These are phyloP conservation scores for Tretioscincus oriximinensis DNA, from an alignment of 2,113 vertebrate genomes.

Conservation along the genomic window DNA sequence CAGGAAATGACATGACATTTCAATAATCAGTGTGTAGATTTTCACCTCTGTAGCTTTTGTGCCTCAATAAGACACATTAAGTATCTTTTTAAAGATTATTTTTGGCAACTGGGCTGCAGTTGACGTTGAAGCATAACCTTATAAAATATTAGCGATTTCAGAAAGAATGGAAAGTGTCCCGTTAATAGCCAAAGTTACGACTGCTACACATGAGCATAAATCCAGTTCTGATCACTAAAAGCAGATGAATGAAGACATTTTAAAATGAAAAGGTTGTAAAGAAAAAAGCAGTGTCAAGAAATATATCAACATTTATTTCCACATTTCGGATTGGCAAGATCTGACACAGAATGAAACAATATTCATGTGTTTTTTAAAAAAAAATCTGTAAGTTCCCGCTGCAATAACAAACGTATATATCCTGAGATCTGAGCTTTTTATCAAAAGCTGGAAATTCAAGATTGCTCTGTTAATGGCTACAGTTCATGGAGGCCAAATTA, in stretches of 20 bases:
- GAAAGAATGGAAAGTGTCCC: not conserved
- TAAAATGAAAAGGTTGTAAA: not conserved
- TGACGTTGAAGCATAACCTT: constrained; percentile 26
- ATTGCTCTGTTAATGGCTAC: not conserved
- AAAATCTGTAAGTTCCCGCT: not conserved
- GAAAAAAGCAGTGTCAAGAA: not conserved
- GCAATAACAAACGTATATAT: not conserved
- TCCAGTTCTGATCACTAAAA: not conserved
- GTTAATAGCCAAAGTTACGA: not conserved
- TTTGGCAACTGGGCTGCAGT: constrained; percentile 12
- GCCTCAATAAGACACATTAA: constrained; percentile 18
- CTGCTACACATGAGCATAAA: not conserved
- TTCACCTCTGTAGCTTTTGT: constrained; percentile 8
- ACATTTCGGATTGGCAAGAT: not conserved
- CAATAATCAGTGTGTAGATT: constrained; percentile 24
- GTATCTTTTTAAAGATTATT: constrained; percentile 3
- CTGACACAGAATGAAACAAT: not conserved
- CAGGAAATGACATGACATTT: constrained; percentile 37
- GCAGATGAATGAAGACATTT: not conserved
- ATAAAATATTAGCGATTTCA: not conserved
- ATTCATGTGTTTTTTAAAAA: not conserved
- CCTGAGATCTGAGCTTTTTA: not conserved
- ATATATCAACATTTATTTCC: not conserved
- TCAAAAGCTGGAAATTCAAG: not conserved
- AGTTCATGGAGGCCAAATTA: not conserved